These are phyloP conservation scores for Lordiphosa andalusiaca DNA, from an alignment of 2,888 invertebrate genomes.

Conservation along the genomic window DNA sequence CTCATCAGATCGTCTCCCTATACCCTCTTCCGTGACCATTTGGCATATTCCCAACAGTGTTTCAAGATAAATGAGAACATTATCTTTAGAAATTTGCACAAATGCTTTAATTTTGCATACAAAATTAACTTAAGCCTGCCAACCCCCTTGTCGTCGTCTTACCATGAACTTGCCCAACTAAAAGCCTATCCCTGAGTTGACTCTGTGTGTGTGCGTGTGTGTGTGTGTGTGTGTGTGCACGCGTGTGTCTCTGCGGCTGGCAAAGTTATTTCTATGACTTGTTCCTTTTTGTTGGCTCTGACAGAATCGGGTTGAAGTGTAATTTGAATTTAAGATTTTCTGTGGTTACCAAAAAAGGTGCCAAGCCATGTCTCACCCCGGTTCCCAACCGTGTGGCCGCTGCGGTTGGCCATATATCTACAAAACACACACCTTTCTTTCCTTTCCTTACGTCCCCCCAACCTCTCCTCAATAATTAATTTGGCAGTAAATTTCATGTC, in stretches of 20 bases:
- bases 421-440: conserved; percentile 31
- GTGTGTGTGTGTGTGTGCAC: conserved; percentile 7
- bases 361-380: conserved; percentile 8
- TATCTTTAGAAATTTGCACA: no score
- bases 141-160: no score
- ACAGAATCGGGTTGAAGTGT: conserved; percentile 67
- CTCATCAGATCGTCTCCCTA: no score
- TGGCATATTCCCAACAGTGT: no score
- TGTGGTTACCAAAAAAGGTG: conserved; percentile 64
- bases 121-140: no score
- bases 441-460: conserved; percentile 1
- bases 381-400: conserved; percentile 9
- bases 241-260: conserved; percentile 20
- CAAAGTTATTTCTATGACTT: conserved; percentile 67
- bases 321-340: conserved; percentile 75
- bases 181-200: neutral
- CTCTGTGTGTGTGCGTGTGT: conserved; percentile 6
- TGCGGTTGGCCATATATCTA: conserved; percentile 29
- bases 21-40: no score
- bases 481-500: conserved; percentile 41
- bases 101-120: no score
- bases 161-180: neutral
- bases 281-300: conserved; percentile 55
- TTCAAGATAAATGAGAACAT: no score
- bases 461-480: conserved; percentile 66